Evolutionary conservation across 2,113 vertebrate species (phyloP).

Genomic region (Arenaria interpres): DNA sequence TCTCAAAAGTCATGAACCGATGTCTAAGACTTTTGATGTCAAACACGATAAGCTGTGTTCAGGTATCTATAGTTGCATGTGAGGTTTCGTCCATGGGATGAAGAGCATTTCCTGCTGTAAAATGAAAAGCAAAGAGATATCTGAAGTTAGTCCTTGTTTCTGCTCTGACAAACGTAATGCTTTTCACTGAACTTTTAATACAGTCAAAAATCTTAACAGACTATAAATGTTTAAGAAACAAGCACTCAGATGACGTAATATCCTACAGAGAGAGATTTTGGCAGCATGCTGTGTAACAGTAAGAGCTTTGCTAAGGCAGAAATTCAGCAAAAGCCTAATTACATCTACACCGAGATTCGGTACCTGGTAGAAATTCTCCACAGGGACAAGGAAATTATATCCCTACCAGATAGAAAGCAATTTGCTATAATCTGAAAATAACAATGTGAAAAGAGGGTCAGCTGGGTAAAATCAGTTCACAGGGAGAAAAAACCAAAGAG

Average conservation of each 20-base stretch:
- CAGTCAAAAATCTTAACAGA: neutral
- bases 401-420: neutral
- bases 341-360: neutral
- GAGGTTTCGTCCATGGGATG: neutral
- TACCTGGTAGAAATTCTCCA: constrained; percentile 11
- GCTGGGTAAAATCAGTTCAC: neutral
- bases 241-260: neutral
- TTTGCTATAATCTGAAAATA: constrained; percentile 55
- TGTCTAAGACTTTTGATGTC: neutral
- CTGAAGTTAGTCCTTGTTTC: neutral
- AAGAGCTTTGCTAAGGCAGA: neutral
- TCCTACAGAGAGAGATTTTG: neutral
- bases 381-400: neutral
- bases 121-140: neutral
- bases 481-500: neutral
- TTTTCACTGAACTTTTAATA: neutral
- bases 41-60: neutral
- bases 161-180: neutral
- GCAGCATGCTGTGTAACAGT: neutral
- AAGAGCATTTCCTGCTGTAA: neutral
- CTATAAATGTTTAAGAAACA: neutral
- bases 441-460: neutral
- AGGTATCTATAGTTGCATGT: neutral
- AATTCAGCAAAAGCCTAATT: constrained; percentile 17
- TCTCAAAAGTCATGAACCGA: neutral